Evolutionary conservation across 2,113 vertebrate genomes (phyloP).

Genomic region (Larimichthys polyactis): DNA sequence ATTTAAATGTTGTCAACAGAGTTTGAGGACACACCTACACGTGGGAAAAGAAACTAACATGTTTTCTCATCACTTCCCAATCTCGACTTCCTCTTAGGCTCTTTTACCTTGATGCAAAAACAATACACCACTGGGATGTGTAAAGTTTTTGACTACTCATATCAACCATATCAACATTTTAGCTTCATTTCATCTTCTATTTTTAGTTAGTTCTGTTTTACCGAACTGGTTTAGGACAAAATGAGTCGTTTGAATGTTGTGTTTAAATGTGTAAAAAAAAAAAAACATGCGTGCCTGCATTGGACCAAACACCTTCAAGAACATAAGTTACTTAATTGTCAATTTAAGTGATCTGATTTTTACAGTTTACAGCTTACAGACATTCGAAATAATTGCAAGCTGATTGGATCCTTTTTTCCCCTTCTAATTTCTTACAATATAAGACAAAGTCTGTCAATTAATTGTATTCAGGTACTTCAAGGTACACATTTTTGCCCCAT

Average conservation of each 20-base stretch:
- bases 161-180: neutral
- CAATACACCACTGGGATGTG: neutral
- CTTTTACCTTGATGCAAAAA: neutral
- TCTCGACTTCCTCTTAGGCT: neutral
- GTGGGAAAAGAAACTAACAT: neutral
- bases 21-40: constrained; percentile 29
- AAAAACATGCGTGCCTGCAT: neutral
- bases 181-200: neutral
- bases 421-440: neutral
- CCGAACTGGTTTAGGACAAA: neutral
- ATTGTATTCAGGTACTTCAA: neutral
- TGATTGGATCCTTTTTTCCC: neutral
- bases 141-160: neutral
- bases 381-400: neutral
- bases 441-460: neutral
- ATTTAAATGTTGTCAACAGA: constrained; percentile 1
- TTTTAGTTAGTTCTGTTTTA: neutral
- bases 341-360: neutral
- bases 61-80: constrained; percentile 17
- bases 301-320: neutral
- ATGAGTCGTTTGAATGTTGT: neutral
- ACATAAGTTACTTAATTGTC: neutral
- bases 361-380: neutral
- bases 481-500: neutral
- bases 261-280: no score